phyloP scores from a whole-genome alignment of 2,888 invertebrate species.

The Cantharis rustica region DNA sequence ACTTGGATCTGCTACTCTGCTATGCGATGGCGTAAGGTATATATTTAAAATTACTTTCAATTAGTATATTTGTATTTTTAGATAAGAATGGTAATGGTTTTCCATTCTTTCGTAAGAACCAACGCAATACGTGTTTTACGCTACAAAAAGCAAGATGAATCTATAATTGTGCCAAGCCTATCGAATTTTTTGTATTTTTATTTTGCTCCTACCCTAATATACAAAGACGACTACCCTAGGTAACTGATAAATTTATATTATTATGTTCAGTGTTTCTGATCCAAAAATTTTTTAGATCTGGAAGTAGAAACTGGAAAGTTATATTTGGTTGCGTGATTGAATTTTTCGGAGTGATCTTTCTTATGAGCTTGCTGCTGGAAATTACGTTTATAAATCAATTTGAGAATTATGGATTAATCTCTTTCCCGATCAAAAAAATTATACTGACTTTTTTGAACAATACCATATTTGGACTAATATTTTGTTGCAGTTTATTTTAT shows the following conservation, averaged over 20 bases:
- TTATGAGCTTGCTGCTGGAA: constrained; percentile 80
- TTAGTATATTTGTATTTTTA: constrained; percentile 38
- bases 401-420: constrained; percentile 62
- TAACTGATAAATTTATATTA: constrained; percentile 43
- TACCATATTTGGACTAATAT: constrained; percentile 73
- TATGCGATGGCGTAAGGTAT: constrained; percentile 8
- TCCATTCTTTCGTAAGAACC: constrained; percentile 78
- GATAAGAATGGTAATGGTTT: constrained; percentile 86
- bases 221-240: constrained; percentile 85
- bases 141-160: constrained; percentile 52
- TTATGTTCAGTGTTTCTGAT: neutral
- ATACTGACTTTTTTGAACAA: constrained; percentile 71
- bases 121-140: constrained; percentile 66
- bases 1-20: neutral
- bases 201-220: constrained; percentile 88
- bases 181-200: constrained; percentile 81
- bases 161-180: constrained; percentile 63
- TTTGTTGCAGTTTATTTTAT: constrained; percentile 67
- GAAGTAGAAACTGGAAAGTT: constrained; percentile 73
- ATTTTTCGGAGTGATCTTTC: constrained; percentile 77
- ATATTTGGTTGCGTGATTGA: constrained; percentile 74
- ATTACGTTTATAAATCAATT: constrained; percentile 64
- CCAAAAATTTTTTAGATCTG: constrained; percentile 60
- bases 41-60: neutral
- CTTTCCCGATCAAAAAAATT: constrained; percentile 56